Evolutionary conservation across 2,888 invertebrate species (phyloP).

Genomic region (Selenia dentaria): DNA sequence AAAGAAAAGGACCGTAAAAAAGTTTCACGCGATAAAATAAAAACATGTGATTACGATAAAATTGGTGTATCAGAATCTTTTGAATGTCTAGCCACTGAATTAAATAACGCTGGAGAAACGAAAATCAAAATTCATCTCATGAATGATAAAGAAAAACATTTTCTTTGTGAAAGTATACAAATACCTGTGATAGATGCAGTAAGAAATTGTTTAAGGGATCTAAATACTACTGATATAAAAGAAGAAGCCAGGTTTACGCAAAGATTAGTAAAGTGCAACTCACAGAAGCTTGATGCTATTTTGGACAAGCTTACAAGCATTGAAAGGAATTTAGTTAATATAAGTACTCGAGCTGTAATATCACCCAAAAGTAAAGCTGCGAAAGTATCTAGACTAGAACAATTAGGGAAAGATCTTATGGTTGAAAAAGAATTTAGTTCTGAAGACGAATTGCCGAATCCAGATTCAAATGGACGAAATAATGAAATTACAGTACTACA

Average conservation of each 20-base stretch:
- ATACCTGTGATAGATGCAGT: conserved; percentile 62
- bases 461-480: conserved; percentile 39
- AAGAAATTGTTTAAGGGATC: conserved; percentile 57
- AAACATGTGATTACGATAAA: conserved; percentile 37
- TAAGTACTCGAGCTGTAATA: conserved; percentile 2
- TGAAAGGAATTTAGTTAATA: conserved; percentile 50
- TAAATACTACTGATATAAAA: conserved; percentile 42
- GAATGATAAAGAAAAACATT: conserved; percentile 64
- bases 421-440: conserved; percentile 50
- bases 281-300: conserved; percentile 58
- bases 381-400: conserved; percentile 60
- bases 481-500: conserved; percentile 19
- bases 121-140: conserved; percentile 73
- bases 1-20: conserved; percentile 45
- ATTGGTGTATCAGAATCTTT: conserved; percentile 62
- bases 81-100: conserved; percentile 64
- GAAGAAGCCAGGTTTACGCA: conserved; percentile 49
- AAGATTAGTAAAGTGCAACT: conserved; percentile 47
- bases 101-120: conserved; percentile 44
- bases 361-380: conserved; percentile 24
- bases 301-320: conserved; percentile 56
- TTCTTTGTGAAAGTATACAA: conserved; percentile 62
- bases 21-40: conserved; percentile 38
- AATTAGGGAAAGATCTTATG: conserved; percentile 54
- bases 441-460: conserved; percentile 54